These are phyloP conservation scores for Siniperca undulata DNA, from an alignment of 2,797 vertebrate genomes.

Conservation along the genomic window DNA sequence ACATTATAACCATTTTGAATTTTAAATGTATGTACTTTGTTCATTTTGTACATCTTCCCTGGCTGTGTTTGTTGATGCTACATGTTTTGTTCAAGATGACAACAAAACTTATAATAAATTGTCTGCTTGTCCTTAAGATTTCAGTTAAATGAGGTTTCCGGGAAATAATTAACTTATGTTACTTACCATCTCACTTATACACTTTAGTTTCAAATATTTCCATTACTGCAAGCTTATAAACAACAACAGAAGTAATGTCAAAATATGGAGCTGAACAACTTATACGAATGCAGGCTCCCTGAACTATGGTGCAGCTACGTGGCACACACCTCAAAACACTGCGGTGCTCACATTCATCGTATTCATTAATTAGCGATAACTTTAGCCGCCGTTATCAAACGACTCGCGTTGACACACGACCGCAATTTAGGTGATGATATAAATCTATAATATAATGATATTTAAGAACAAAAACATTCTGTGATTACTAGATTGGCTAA, in stretches of 20 bases:
- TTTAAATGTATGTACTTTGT: too few relatives aligned
- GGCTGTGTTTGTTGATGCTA: background rate
- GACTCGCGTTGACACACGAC: fast-evolving
- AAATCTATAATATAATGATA: fast-evolving
- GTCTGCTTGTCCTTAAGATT: background rate
- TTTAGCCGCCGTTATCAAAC: background rate
- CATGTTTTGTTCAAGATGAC: background rate
- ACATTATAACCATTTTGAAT: background rate
- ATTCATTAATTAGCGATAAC: fast-evolving
- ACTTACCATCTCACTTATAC: too few relatives aligned
- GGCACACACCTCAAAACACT: slow-evolving; percentile 63
- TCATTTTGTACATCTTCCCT: background rate
- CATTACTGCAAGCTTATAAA: background rate
- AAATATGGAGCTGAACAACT: background rate
- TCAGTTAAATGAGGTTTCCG: background rate
- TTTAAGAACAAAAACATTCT: background rate
- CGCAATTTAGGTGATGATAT: fast-evolving
- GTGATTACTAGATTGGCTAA: background rate
- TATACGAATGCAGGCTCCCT: background rate
- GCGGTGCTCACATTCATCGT: background rate
- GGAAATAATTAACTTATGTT: too few relatives aligned
- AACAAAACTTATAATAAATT: background rate
- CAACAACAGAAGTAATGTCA: background rate
- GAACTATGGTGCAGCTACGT: slow-evolving; percentile 59
- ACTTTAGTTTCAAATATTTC: background rate